Percentiles rank a stretch among this genome's conserved stretches.
These are phyloP conservation scores for Idaea biselata DNA, from an alignment of 2,888 invertebrate species.

Conservation along the genomic window DNA sequence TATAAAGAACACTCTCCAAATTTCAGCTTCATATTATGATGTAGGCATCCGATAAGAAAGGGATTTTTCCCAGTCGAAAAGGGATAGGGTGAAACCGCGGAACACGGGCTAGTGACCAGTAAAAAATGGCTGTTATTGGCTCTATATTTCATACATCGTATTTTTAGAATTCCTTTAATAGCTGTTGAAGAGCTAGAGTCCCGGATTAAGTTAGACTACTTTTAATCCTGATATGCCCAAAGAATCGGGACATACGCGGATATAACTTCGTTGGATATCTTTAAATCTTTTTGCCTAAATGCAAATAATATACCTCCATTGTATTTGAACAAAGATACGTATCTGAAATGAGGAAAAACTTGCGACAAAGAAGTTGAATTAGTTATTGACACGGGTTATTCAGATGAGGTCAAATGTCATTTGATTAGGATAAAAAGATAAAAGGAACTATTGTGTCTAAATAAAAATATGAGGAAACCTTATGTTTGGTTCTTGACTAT, in stretches of 20 bases:
- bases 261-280: background rate
- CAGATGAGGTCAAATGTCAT: background rate
- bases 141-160: too few relatives aligned
- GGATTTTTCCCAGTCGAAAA: too few relatives aligned
- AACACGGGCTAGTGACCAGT: too few relatives aligned
- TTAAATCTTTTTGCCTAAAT: too few relatives aligned
- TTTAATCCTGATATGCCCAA: background rate
- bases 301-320: background rate
- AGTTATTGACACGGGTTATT: background rate
- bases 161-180: too few relatives aligned
- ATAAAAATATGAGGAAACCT: background rate
- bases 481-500: background rate
- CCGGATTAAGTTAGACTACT: too few relatives aligned
- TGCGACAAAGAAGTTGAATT: background rate
- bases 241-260: background rate
- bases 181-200: too few relatives aligned
- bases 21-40: too few relatives aligned
- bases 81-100: too few relatives aligned
- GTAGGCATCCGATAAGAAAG: too few relatives aligned
- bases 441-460: background rate
- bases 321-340: background rate
- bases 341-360: background rate
- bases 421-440: background rate
- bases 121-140: too few relatives aligned
- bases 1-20: too few relatives aligned